Conservation (phyloP, 2,113 vertebrate genomes). For the Fregata magnificens region DNA sequence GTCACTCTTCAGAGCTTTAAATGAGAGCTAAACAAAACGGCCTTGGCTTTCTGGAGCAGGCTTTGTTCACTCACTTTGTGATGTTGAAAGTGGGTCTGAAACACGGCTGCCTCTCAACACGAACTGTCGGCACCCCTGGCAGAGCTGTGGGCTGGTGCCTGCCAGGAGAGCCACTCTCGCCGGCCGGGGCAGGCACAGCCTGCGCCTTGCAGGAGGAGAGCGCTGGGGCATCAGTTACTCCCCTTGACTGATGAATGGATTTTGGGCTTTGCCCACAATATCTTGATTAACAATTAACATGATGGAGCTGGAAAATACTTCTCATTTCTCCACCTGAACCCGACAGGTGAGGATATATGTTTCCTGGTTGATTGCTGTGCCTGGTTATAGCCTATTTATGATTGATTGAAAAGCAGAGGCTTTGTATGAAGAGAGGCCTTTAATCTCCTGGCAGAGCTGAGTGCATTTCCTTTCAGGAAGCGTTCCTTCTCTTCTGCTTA, state of each 20-base stretch:
- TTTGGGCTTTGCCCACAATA: not conserved
- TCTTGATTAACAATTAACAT: not conserved
- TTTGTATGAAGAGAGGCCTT: constrained; percentile 43
- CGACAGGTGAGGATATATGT: not conserved
- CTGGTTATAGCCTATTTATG: constrained; percentile 14
- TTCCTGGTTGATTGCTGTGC: constrained; percentile 17
- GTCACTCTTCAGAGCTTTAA: constrained; percentile 1
- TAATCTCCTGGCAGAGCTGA: constrained; percentile 34
- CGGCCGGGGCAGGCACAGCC: not conserved
- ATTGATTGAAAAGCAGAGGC: constrained; percentile 42
- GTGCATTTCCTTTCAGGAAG: constrained; percentile 15
- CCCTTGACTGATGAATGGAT: not conserved
- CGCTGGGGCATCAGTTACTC: not conserved
- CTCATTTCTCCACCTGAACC: not conserved
- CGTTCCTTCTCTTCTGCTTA: not conserved
- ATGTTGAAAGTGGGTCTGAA: not conserved
- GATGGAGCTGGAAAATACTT: not conserved
- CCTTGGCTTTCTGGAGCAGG: not conserved
- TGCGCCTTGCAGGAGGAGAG: not conserved
- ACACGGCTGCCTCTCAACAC: rapidly evolving
- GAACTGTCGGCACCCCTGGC: not conserved
- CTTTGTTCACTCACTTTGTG: not conserved
- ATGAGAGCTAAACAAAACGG: constrained; percentile 10
- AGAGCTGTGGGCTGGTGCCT: not conserved
- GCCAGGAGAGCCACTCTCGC: rapidly evolving